A percentile compares a stretch with the other conserved stretches of the same genome.
Conservation (phyloP, 1,140 invertebrate genomes). For the Drosophila sp. region DNA sequence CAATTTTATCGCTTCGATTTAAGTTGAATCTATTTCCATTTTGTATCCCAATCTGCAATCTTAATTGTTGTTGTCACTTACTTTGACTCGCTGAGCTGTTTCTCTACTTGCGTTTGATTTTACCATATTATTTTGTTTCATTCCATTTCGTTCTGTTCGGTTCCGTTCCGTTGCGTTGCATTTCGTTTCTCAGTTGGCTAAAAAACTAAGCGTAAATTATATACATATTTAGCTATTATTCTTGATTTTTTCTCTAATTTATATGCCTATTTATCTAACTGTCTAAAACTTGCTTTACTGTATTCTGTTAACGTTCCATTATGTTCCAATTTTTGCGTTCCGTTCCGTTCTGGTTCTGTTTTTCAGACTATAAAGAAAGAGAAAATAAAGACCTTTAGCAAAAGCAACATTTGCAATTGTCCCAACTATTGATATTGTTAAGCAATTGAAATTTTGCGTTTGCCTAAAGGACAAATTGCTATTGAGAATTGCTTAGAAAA, state of each 20-base stretch:
- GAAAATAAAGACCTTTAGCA: slow-evolving; percentile 22
- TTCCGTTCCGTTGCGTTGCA: slow-evolving; percentile 38
- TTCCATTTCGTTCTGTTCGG: slow-evolving; percentile 33
- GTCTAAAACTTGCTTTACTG: slow-evolving; percentile 48
- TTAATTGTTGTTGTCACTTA: slow-evolving; percentile 28
- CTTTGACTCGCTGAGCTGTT: slow-evolving; percentile 27
- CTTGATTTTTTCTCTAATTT: slow-evolving; percentile 25
- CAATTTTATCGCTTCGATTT: slow-evolving; percentile 11
- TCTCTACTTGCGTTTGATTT: slow-evolving; percentile 5
- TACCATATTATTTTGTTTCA: not conserved
- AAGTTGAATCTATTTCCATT: slow-evolving; percentile 9
- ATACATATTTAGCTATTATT: slow-evolving; percentile 6
- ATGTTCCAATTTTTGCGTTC: slow-evolving; percentile 33
- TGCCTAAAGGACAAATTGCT: slow-evolving; percentile 18
- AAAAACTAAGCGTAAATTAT: slow-evolving; percentile 6
- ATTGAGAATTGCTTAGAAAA: slow-evolving; percentile 27
- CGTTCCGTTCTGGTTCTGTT: slow-evolving; percentile 41
- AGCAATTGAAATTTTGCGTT: slow-evolving; percentile 20
- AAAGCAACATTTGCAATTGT: slow-evolving; percentile 11
- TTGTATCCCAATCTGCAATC: slow-evolving; percentile 23
- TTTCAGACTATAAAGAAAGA: slow-evolving; percentile 10
- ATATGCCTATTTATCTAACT: slow-evolving; percentile 32
- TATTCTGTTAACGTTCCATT: slow-evolving; percentile 34
- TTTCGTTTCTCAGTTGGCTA: slow-evolving; percentile 49
- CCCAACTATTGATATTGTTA: not conserved